A percentile compares a stretch with the other conserved stretches of the same genome.
phyloP scores from a whole-genome alignment of 2,888 invertebrate genomes.

The Adelphocoris suturalis region DNA sequence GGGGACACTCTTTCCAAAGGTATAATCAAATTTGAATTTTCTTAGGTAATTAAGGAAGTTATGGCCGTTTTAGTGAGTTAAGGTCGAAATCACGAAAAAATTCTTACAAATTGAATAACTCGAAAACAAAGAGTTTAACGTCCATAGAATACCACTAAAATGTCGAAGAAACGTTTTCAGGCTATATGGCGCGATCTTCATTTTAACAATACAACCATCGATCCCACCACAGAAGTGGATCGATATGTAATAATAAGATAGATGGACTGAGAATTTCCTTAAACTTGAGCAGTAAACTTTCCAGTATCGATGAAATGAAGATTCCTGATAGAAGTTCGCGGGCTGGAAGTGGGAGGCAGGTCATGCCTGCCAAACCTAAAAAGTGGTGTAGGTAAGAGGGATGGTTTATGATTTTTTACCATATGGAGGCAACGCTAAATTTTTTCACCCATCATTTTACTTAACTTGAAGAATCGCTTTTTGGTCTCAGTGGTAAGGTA shows the following conservation, averaged over 20 bases:
- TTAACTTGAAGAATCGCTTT: background rate
- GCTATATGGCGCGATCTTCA: background rate
- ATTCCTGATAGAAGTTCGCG: constrained; percentile 77
- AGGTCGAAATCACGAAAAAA: no score
- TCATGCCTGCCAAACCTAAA: constrained; percentile 77
- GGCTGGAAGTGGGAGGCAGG: constrained; percentile 77
- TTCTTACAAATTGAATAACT: no score
- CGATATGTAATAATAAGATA: background rate
- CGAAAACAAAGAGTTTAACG: background rate
- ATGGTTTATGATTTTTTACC: constrained; percentile 77
- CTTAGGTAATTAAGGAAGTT: no score
- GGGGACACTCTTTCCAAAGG: no score
- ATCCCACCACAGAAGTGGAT: constrained; percentile 12
- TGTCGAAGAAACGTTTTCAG: background rate
- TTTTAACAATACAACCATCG: background rate
- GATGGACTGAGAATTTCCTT: background rate
- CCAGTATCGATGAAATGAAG: constrained; percentile 21
- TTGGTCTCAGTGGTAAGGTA: background rate
- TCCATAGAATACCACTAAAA: background rate
- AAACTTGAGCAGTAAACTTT: constrained; percentile 4
- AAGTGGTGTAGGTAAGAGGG: constrained; percentile 78
- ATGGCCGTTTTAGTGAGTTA: no score
- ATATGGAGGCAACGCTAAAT: constrained; percentile 75
- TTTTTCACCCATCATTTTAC: constrained; percentile 70
- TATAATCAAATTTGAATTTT: no score